Conservation (phyloP, 2,113 vertebrate species). For the Spheniscus mendiculus region DNA sequence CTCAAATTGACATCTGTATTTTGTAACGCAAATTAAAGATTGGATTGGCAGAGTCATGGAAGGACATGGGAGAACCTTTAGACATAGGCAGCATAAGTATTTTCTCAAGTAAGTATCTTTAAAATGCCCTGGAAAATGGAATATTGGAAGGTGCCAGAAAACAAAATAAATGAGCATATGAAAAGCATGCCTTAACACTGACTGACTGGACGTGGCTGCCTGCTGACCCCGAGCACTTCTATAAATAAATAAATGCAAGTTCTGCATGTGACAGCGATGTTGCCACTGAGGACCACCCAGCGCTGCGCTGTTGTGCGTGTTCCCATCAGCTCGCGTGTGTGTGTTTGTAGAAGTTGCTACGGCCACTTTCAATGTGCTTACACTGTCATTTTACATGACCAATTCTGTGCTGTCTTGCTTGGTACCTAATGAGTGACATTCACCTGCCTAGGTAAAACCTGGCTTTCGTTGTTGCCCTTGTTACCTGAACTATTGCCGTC, state of each 20-base stretch:
- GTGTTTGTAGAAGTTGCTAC: rapidly evolving
- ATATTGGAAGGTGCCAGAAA: background rate
- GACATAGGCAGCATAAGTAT: background rate
- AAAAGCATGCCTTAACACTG: background rate
- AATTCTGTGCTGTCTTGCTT: no score
- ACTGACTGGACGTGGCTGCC: background rate
- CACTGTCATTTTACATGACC: rapidly evolving
- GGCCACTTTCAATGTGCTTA: rapidly evolving
- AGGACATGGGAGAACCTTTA: background rate
- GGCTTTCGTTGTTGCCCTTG: background rate
- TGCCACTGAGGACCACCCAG: background rate
- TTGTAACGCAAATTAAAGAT: background rate
- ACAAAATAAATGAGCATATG: background rate
- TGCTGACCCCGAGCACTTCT: background rate
- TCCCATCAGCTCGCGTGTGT: rapidly evolving
- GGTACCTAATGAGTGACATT: background rate
- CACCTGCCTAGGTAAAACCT: background rate
- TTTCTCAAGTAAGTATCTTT: background rate
- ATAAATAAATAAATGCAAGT: background rate
- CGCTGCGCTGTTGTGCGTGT: rapidly evolving
- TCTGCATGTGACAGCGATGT: background rate
- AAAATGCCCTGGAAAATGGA: background rate
- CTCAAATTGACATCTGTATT: background rate
- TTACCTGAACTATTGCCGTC: rapidly evolving
- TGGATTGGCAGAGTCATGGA: background rate